phyloP scores from a whole-genome alignment of 92 coral and sea anemone genomes.

The Umimayanthus chanpuru region DNA sequence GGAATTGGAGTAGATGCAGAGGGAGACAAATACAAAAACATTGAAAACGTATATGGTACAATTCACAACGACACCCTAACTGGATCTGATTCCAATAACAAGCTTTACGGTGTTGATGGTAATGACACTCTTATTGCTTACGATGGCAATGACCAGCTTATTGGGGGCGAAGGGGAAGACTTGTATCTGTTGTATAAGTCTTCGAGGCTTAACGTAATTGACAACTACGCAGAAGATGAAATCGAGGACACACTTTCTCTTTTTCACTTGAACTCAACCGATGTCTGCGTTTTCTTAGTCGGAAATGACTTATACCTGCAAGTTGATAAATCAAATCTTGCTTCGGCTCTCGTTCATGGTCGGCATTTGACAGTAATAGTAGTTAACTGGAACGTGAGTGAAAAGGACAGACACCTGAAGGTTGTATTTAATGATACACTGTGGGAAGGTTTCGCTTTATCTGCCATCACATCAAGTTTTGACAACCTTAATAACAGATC shows the following conservation, averaged over 20 bases:
- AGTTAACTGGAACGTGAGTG: constrained; percentile 42
- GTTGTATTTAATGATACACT: constrained; percentile 46
- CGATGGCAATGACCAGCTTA: constrained; percentile 54
- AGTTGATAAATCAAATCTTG: constrained; percentile 1
- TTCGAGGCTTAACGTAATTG: constrained; percentile 52
- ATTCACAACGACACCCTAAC: constrained; percentile 53
- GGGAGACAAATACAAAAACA: constrained; percentile 47
- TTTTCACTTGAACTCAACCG: constrained; percentile 44
- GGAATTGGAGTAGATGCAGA: constrained; percentile 64
- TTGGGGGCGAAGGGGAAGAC: constrained; percentile 62
- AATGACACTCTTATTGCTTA: constrained; percentile 39
- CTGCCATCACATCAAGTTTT: too few species aligned
- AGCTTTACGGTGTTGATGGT: constrained; percentile 45
- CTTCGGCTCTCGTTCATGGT: constrained; percentile 40
- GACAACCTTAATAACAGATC: too few species aligned
- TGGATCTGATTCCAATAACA: constrained; percentile 57
- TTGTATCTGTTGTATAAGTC: constrained; percentile 44
- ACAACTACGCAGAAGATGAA: constrained; percentile 63
- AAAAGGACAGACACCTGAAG: constrained; percentile 46
- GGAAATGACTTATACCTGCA: constrained; percentile 60
- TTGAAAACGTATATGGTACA: constrained; percentile 65
- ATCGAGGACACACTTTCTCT: constrained; percentile 55
- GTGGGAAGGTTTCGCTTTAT: constrained; percentile 27
- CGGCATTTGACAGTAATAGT: constrained; percentile 45
- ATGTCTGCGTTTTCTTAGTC: constrained; percentile 48